A percentile compares a stretch with the other conserved stretches of the same genome.
phyloP scores from a whole-genome alignment of 2,888 invertebrate genomes.

The Acanthoscelides obtectus region DNA sequence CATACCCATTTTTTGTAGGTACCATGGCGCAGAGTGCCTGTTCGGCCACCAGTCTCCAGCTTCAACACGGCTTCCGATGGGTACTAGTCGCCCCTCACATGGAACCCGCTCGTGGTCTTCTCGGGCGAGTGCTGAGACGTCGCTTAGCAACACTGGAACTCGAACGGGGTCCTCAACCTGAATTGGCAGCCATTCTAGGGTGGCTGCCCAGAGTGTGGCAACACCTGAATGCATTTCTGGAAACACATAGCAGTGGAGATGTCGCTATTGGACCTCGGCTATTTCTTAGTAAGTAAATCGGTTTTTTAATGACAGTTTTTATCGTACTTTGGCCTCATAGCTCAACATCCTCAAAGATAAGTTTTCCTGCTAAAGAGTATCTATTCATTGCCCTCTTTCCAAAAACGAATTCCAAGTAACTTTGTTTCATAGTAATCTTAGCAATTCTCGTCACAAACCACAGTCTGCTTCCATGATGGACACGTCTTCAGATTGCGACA shows the following conservation, averaged over 20 bases:
- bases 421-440: too few species aligned
- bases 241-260: slow-evolving; percentile 95
- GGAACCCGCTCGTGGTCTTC: slow-evolving; percentile 95
- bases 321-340: too few species aligned
- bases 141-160: slow-evolving; percentile 66
- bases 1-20: too few species aligned
- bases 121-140: slow-evolving; percentile 75
- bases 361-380: too few species aligned
- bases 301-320: too few species aligned
- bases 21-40: slow-evolving; percentile 93
- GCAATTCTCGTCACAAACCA: too few species aligned
- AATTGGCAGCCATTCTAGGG: slow-evolving; percentile 81
- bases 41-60: slow-evolving; percentile 88
- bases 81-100: slow-evolving; percentile 85
- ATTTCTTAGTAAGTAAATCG: slow-evolving; percentile 51
- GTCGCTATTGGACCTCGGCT: slow-evolving; percentile 86
- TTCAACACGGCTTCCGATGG: slow-evolving; percentile 88
- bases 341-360: too few species aligned
- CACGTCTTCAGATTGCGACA: too few species aligned
- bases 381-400: too few species aligned
- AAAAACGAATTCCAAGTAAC: too few species aligned
- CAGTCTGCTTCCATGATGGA: too few species aligned
- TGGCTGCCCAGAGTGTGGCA: slow-evolving; percentile 96
- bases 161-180: slow-evolving; percentile 69
- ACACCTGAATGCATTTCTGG: slow-evolving; percentile 91